Evolutionary conservation across 1,140 invertebrate species (phyloP).

Genomic region (Stegodyphus dumicola): DNA sequence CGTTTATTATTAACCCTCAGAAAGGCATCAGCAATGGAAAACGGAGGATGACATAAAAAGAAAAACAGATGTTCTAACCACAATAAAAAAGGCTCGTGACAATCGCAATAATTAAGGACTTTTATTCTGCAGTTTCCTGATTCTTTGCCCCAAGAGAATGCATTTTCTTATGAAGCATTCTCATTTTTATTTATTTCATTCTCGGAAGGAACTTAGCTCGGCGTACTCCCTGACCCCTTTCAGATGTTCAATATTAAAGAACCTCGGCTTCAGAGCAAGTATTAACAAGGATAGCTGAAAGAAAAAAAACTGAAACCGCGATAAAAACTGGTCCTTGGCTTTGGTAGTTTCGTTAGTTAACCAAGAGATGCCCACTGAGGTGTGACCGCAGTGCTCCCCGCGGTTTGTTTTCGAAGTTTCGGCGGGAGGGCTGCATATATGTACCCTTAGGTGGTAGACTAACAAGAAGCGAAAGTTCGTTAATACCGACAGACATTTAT

Average conservation of each 20-base stretch:
- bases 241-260: neutral
- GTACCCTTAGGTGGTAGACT: neutral
- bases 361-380: slow-evolving; percentile 17
- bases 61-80: too few relatives aligned
- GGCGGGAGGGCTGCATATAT: neutral
- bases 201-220: neutral
- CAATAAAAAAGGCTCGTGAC: too few relatives aligned
- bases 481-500: too few relatives aligned
- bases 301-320: neutral
- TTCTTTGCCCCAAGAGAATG: too few relatives aligned
- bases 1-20: too few relatives aligned
- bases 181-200: too few relatives aligned
- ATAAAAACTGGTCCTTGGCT: neutral
- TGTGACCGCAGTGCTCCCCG: slow-evolving; percentile 4
- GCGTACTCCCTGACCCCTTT: slow-evolving; percentile 2
- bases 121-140: too few relatives aligned
- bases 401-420: slow-evolving; percentile 15
- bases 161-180: too few relatives aligned
- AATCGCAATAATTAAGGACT: too few relatives aligned
- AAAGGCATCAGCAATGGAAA: too few relatives aligned
- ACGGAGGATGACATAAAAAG: too few relatives aligned
- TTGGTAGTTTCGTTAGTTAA: neutral
- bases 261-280: neutral
- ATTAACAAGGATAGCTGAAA: neutral
- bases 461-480: neutral